Evolutionary conservation across 1,140 invertebrate species (phyloP).

Genomic region (Ooceraea biroi): DNA sequence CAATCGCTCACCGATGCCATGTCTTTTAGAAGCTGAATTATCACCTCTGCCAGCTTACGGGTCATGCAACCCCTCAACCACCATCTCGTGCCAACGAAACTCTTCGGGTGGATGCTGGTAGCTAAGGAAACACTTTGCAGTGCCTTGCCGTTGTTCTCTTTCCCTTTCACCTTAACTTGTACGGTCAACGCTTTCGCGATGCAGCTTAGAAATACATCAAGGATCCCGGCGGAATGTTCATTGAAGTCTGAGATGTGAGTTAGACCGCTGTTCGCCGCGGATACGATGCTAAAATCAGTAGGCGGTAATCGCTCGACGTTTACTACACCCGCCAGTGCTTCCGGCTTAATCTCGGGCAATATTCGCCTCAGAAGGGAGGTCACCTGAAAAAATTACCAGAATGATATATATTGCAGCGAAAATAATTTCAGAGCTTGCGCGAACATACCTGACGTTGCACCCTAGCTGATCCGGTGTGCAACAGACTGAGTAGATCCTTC

Average conservation of each 20-base stretch:
- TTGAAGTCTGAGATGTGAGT: constrained; percentile 88
- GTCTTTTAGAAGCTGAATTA: constrained; percentile 95
- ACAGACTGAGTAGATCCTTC: constrained; percentile 93
- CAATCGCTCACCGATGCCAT: constrained; percentile 93
- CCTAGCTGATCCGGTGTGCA: constrained; percentile 97
- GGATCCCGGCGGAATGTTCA: constrained; percentile 89
- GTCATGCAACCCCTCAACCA: constrained; percentile 94
- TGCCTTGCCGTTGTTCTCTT: constrained; percentile 89
- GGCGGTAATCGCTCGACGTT: constrained; percentile 91
- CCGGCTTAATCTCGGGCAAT: constrained; percentile 93
- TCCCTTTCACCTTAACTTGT: constrained; percentile 94
- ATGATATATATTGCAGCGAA: constrained; percentile 1
- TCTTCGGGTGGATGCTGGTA: constrained; percentile 87
- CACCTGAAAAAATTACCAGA: constrained; percentile 81
- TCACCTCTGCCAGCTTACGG: constrained; percentile 94
- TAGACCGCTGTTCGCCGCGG: constrained; percentile 84
- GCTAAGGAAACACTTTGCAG: constrained; percentile 88
- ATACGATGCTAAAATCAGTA: constrained; percentile 92
- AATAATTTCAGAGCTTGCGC: background rate
- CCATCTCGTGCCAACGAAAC: constrained; percentile 90
- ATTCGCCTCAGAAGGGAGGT: constrained; percentile 93
- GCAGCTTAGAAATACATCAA: constrained; percentile 95
- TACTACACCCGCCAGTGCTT: constrained; percentile 89
- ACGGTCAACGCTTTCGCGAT: constrained; percentile 95
- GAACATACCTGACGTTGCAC: constrained; percentile 94